Percentiles rank a stretch among this genome's conserved stretches.
phyloP scores from a whole-genome alignment of 1,140 invertebrate species.

The Colletes gigas region DNA sequence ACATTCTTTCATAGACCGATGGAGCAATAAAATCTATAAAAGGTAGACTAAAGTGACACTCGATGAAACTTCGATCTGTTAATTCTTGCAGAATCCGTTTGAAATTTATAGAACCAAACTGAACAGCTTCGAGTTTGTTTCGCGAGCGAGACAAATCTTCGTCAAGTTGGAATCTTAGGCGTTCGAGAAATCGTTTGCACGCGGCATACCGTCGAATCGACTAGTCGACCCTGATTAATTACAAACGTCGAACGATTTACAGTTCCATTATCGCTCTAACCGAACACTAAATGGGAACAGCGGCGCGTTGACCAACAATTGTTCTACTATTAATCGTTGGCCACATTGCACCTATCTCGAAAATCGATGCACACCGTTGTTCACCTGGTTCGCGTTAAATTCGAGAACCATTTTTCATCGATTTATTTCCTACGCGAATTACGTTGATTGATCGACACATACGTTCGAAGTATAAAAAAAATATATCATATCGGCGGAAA shows the following conservation, averaged over 20 bases:
- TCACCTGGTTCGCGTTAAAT: background rate
- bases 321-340: slow-evolving; percentile 48
- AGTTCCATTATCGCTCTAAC: slow-evolving; percentile 52
- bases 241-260: slow-evolving; percentile 56
- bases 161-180: background rate
- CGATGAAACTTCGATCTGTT: background rate
- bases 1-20: background rate
- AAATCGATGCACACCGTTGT: slow-evolving; percentile 35
- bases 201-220: slow-evolving; percentile 34
- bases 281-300: slow-evolving; percentile 52
- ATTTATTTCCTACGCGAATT: slow-evolving; percentile 13
- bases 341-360: slow-evolving; percentile 31
- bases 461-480: slow-evolving; percentile 28
- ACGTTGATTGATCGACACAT: slow-evolving; percentile 33
- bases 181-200: slow-evolving; percentile 40
- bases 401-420: slow-evolving; percentile 3
- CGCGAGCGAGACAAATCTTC: slow-evolving; percentile 11
- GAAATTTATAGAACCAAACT: background rate
- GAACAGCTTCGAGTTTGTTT: background rate
- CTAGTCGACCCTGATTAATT: slow-evolving; percentile 57
- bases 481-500: background rate
- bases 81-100: background rate
- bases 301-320: slow-evolving; percentile 47
- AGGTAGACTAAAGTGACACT: background rate
- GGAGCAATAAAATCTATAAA: too few relatives aligned